Evolutionary conservation across 1,140 invertebrate species (phyloP).

Genomic region (Cydia amplana): DNA sequence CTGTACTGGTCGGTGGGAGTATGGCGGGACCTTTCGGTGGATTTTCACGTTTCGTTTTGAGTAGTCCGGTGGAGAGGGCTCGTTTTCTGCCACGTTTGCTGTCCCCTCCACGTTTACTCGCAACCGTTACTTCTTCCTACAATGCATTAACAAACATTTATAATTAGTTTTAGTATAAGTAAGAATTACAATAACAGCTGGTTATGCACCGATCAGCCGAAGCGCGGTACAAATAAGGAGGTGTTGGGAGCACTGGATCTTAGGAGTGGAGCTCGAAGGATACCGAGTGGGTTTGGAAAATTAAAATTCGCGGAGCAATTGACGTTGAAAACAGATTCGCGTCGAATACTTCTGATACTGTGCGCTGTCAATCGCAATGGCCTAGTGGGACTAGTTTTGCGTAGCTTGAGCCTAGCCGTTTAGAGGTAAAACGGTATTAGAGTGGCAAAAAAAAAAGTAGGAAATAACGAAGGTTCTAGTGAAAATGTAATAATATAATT

Average conservation of each 20-base stretch:
- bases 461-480: not conserved
- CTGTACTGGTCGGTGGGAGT: constrained; percentile 23
- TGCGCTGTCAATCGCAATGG: not conserved
- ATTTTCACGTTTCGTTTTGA: constrained; percentile 44
- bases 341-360: not conserved
- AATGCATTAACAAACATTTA: constrained; percentile 32
- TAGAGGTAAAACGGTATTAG: not conserved
- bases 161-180: not conserved
- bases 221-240: no score
- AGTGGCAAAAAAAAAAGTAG: not conserved
- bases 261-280: no score
- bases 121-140: constrained; percentile 44
- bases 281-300: no score
- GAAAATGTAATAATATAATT: not conserved
- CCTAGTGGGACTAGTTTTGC: not conserved
- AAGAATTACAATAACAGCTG: not conserved
- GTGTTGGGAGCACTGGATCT: no score
- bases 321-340: not conserved
- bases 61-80: constrained; percentile 54
- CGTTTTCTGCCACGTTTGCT: constrained; percentile 62
- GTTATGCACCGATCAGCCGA: not conserved
- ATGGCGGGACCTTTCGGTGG: constrained; percentile 41
- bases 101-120: constrained; percentile 43
- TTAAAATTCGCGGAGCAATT: constrained; percentile 7
- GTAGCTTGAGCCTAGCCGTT: not conserved